Base-by-base conservation (phyloP, 2,888 invertebrate genomes). In the Clostera curtula region DNA sequence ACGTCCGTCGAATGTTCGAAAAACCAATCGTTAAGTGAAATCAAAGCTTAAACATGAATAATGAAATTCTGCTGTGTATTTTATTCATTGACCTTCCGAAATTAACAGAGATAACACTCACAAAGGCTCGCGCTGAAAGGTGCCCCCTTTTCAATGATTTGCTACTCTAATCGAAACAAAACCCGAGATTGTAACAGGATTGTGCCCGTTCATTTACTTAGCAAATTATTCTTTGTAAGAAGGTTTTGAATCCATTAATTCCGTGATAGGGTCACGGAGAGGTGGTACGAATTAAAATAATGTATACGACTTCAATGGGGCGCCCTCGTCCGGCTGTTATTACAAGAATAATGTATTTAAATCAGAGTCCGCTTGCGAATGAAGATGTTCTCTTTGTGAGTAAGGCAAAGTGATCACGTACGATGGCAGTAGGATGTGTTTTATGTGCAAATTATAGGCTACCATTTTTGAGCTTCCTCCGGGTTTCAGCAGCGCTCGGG, bases 191-290 rank as follows among this genome's bases (percentile, higher is more conserved):
- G 65, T 77, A 80, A 80, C 79, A 66, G 75, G 76, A 82, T 82
- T 80, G 80, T 73, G 73, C 53, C 66, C 67, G 69, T 79, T 80
- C 80, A 83, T 83, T 83, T 82, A 83, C 82, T 83, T 83, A 82
- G 72, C 75, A 82, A 82, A 82, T 83, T 80, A 83, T 82, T 82
- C 82, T 82, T 82, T 82, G 80, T 80, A 75, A 75, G 80, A 71
- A 73, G 74, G 70, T 74, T 83, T 80, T 82, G 82, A 80, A 80
- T 82, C 79, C 82, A 82, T 83, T 82, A 80, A 83, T 80, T 71
- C 73, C 53, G 55, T 67, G 77, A 77, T 70, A 75, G 80, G 80
- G 76, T 80, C 82, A 76, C 79, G 76, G 76, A 79, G 77, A 80
- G 80, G 77, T 80, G 74, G 75, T 75, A 68, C 72, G 67, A 80